Evolutionary conservation across 2,888 invertebrate genomes (phyloP).

Genomic region (Clusia tigrina): DNA sequence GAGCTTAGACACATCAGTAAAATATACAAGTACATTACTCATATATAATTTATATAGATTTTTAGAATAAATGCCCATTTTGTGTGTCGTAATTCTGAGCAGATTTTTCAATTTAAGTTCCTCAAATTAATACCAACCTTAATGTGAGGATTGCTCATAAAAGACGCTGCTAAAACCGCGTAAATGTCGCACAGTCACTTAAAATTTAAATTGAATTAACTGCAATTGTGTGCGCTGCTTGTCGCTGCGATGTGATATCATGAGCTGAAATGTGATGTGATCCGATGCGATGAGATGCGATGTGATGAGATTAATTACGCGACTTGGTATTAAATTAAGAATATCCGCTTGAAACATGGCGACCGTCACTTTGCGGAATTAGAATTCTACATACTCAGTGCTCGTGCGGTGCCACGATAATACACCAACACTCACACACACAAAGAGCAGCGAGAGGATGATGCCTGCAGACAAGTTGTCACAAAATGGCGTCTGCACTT

Average conservation of each 20-base stretch:
- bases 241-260: neutral
- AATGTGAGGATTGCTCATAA: no score
- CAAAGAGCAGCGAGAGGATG: no score
- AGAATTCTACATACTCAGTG: neutral
- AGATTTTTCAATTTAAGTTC: neutral
- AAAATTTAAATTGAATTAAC: conserved; percentile 7
- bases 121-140: no score
- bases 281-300: neutral
- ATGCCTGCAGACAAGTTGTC: neutral
- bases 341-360: conserved; percentile 59
- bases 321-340: conserved; percentile 51
- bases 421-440: neutral
- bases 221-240: neutral
- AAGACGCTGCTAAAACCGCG: no score
- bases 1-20: no score
- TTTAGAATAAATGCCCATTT: neutral
- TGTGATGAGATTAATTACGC: conserved; percentile 1
- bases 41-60: no score
- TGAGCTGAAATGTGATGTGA: neutral
- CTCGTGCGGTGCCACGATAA: neutral
- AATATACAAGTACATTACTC: no score
- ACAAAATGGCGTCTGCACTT: conserved; percentile 1
- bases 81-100: neutral
- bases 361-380: conserved; percentile 22
- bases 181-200: conserved; percentile 5